Conservation (phyloP, 2,113 vertebrate genomes). For the Antechinus flavipes region DNA sequence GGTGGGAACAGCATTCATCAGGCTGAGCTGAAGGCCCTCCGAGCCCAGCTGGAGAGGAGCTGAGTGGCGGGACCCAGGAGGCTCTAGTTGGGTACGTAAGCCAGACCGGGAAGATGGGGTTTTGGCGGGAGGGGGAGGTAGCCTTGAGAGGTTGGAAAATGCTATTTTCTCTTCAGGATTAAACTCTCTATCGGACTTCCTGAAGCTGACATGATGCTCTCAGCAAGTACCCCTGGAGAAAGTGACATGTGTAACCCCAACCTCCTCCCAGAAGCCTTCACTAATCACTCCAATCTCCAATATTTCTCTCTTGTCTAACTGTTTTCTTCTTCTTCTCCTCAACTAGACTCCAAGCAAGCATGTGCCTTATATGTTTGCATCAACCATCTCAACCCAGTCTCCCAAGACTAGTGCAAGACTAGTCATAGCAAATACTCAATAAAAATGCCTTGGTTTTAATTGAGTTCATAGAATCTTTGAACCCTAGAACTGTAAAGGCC, state of each 20-base stretch:
- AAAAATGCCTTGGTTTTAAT: background rate
- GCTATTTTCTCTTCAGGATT: background rate
- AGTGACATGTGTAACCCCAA: background rate
- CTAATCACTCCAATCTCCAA: background rate
- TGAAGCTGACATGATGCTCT: background rate
- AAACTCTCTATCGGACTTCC: background rate
- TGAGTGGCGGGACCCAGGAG: slow-evolving; percentile 45
- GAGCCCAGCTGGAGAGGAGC: slow-evolving; percentile 84
- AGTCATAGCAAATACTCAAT: background rate
- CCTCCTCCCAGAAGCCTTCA: background rate
- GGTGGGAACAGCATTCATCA: slow-evolving; percentile 90
- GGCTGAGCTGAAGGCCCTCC: slow-evolving; percentile 85
- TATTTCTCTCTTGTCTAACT: background rate
- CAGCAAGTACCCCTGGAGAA: background rate
- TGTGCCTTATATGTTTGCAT: background rate
- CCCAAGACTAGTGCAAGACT: too few species aligned
- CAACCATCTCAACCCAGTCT: background rate
- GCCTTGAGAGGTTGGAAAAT: background rate
- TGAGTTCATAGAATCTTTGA: background rate
- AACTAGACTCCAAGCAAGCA: background rate
- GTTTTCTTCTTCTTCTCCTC: background rate
- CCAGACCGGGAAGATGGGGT: background rate
- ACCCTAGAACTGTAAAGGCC: background rate
- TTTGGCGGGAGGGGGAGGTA: background rate
- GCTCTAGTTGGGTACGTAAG: background rate